Evolutionary conservation across 1,140 invertebrate species (phyloP).

Genomic region (Cheumatopsyche charites): DNA sequence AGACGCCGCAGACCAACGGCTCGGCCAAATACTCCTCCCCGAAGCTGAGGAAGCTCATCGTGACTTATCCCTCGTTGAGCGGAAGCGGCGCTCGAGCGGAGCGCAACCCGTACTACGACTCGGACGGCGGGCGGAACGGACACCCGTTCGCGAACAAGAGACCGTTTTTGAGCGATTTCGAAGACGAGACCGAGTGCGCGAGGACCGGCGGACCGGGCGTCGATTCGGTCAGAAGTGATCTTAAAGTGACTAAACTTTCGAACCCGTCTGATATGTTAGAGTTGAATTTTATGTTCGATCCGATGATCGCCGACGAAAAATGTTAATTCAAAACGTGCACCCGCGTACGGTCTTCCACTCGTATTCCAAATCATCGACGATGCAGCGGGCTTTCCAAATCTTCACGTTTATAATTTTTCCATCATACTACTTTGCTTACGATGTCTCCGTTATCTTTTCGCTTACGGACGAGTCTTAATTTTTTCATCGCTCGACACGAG

Average conservation of each 20-base stretch:
- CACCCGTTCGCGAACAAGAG: slow-evolving; percentile 48
- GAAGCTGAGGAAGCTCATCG: slow-evolving; percentile 58
- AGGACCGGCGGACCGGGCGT: slow-evolving; percentile 43
- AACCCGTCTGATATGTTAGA: slow-evolving; percentile 52
- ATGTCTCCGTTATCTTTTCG: not conserved
- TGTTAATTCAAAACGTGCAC: slow-evolving; percentile 51
- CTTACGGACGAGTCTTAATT: too few relatives aligned
- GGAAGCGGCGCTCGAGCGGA: slow-evolving; percentile 48
- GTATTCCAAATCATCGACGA: not conserved
- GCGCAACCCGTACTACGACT: slow-evolving; percentile 48
- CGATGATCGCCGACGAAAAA: slow-evolving; percentile 59
- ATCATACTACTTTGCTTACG: not conserved
- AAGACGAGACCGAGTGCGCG: slow-evolving; percentile 42
- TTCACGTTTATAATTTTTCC: not conserved
- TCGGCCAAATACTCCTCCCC: slow-evolving; percentile 56
- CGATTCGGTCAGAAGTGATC: slow-evolving; percentile 44
- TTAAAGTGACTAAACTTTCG: slow-evolving; percentile 51
- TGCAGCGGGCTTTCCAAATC: not conserved
- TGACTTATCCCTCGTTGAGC: slow-evolving; percentile 53
- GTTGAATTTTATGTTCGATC: slow-evolving; percentile 57
- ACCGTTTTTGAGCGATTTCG: slow-evolving; percentile 44
- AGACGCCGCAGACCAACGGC: slow-evolving; percentile 45
- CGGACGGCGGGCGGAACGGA: slow-evolving; percentile 54
- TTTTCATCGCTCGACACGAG: too few relatives aligned
- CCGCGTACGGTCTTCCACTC: slow-evolving; percentile 4